phyloP scores from a whole-genome alignment of 2,797 vertebrate species.

The Cuniculus paca region DNA sequence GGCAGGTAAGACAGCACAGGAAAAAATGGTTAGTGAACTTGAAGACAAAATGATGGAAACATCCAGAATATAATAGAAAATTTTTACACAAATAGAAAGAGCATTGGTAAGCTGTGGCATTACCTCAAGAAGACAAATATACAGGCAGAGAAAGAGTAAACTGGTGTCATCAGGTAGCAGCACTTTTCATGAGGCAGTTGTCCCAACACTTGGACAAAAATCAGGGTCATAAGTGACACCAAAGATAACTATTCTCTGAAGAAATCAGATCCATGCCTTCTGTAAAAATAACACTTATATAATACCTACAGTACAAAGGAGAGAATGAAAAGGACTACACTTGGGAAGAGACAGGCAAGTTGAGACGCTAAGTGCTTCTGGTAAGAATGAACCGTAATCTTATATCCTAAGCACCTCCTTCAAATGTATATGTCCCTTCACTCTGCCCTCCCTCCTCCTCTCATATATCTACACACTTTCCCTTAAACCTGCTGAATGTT shows the following conservation, averaged over 20 bases:
- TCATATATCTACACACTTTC: not conserved
- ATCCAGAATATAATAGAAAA: not conserved
- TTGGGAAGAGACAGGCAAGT: not conserved
- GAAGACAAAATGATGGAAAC: not conserved
- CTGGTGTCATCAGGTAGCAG: not conserved
- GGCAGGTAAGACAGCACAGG: not conserved
- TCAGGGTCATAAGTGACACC: not conserved
- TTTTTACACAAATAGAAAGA: not conserved
- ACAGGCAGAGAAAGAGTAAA: not conserved
- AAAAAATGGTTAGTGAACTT: not conserved
- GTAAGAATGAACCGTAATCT: not conserved
- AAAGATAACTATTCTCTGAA: not conserved
- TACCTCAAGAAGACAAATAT: not conserved
- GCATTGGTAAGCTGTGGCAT: not conserved
- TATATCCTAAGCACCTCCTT: not conserved
- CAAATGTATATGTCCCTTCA: not conserved
- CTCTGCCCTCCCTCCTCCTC: not conserved
- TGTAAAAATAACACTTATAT: not conserved
- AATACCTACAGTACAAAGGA: not conserved
- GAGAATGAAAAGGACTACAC: not conserved
- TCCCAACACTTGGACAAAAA: not conserved
- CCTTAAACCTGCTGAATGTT: not conserved
- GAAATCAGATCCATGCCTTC: not conserved
- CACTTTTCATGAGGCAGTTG: not conserved
- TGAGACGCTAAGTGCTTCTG: not conserved